A percentile compares a stretch with the other conserved stretches of the same genome.
Conservation (phyloP, 2,113 vertebrate genomes). For the Syrrhaptes paradoxus region DNA sequence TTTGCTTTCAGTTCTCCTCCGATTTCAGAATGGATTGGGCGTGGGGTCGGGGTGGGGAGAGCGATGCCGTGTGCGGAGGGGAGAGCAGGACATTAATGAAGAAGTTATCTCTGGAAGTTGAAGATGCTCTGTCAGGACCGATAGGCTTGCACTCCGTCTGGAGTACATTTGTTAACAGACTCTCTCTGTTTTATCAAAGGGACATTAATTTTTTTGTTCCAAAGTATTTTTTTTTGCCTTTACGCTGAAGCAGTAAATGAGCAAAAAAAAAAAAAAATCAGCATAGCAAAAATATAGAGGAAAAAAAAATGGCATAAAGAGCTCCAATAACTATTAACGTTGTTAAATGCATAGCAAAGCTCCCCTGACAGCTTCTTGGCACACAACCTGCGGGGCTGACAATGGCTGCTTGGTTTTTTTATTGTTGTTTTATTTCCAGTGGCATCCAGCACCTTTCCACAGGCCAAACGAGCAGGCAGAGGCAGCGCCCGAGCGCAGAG, state of each 20-base stretch:
- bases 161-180: background rate
- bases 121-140: background rate
- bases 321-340: background rate
- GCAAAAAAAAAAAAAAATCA: background rate
- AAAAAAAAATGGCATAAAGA: background rate
- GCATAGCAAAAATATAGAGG: background rate
- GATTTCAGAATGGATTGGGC: fast-evolving
- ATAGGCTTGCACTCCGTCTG: fast-evolving
- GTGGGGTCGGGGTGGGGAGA: background rate
- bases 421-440: background rate
- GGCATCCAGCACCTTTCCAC: background rate
- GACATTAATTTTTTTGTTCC: background rate
- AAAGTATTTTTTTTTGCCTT: background rate
- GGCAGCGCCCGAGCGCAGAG: background rate
- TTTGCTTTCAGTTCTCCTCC: background rate
- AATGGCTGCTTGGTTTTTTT: background rate
- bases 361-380: slow-evolving; percentile 10
- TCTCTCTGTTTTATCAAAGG: background rate
- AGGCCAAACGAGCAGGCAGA: background rate
- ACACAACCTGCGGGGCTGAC: background rate
- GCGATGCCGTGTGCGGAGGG: background rate
- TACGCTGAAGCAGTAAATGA: background rate
- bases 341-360: background rate
- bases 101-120: background rate
- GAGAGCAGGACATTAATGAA: background rate